phyloP scores from a whole-genome alignment of 2,797 vertebrate species.

The Coilia nasus region DNA sequence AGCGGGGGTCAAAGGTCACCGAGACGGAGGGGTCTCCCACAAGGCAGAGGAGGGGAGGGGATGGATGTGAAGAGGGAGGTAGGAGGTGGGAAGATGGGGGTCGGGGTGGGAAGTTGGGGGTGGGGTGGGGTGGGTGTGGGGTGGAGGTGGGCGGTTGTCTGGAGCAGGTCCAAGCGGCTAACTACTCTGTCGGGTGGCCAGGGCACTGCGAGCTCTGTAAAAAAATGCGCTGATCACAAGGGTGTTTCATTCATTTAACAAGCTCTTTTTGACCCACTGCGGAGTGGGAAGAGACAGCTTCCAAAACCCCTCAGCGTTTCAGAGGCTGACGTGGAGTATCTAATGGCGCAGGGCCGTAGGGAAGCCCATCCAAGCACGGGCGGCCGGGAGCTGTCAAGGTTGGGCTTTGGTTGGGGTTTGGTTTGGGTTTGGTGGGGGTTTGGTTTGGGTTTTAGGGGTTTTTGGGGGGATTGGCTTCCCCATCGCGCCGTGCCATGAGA shows the following conservation, averaged over 20 bases:
- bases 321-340: slow-evolving; percentile 28
- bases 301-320: slow-evolving; percentile 49
- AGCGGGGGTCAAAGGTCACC: background rate
- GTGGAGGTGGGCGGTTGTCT: background rate
- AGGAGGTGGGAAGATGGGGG: no score
- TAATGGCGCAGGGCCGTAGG: slow-evolving; percentile 41
- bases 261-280: slow-evolving; percentile 33
- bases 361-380: slow-evolving; percentile 46
- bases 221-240: slow-evolving; percentile 58
- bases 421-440: no score
- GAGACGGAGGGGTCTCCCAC: background rate
- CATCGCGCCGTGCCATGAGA: slow-evolving; percentile 36
- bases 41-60: background rate
- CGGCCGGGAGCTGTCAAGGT: slow-evolving; percentile 51
- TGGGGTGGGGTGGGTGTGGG: background rate
- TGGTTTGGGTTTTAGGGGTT: no score
- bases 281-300: slow-evolving; percentile 22
- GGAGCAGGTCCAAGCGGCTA: background rate
- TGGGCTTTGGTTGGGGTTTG: no score
- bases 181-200: slow-evolving; percentile 38
- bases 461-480: slow-evolving; percentile 47
- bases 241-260: slow-evolving; percentile 66
- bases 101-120: background rate
- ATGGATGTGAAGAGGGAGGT: background rate
- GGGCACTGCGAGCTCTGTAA: slow-evolving; percentile 46